Evolutionary conservation across 2,797 vertebrate species (phyloP).

Genomic region (Chiroxiphia lanceolata): DNA sequence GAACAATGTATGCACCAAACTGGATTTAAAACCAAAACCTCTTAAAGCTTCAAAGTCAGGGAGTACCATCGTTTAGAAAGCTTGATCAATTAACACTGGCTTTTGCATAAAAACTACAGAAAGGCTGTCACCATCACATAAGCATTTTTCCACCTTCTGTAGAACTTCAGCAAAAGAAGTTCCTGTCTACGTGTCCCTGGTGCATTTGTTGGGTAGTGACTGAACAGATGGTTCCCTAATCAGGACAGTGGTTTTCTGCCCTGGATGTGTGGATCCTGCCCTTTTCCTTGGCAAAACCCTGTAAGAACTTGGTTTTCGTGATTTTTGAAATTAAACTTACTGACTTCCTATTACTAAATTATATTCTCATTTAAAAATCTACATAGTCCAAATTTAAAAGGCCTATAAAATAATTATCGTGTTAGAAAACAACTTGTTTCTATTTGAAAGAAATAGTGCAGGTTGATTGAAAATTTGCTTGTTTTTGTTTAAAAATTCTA

Average conservation of each 20-base stretch:
- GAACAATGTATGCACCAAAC: background rate
- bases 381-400: background rate
- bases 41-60: background rate
- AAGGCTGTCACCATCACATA: background rate
- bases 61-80: background rate
- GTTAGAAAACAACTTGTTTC: background rate
- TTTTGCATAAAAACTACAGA: background rate
- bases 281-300: background rate
- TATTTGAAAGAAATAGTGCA: background rate
- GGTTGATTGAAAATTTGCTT: background rate
- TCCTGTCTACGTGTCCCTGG: background rate
- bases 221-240: background rate
- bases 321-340: background rate
- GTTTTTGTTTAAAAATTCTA: background rate
- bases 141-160: background rate
- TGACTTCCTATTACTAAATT: background rate
- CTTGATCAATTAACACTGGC: background rate
- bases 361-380: background rate
- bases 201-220: background rate
- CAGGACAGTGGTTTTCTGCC: background rate
- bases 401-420: background rate
- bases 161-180: background rate
- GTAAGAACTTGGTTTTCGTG: background rate
- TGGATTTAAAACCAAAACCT: background rate
- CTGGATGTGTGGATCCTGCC: background rate